Base-by-base conservation (phyloP, 1,140 invertebrate species). In the Ctenoplectra terminalis region DNA sequence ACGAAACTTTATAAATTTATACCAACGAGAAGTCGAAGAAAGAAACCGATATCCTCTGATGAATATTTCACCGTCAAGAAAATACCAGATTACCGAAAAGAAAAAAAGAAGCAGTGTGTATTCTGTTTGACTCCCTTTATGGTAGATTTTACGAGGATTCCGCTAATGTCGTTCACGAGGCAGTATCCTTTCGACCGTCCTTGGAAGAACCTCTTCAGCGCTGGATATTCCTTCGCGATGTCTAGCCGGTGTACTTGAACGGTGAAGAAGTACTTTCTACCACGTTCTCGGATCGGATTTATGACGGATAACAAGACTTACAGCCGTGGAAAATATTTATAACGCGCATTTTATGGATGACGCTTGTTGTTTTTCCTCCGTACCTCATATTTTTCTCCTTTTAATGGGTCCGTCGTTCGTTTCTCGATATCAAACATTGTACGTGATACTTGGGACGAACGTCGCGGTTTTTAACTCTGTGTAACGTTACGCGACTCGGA, bases 111-210 rank as follows among this genome's bases (percentile, higher is more conserved):
- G 17, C 20, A 8, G 37, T 56, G n/a, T n/a, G n/a, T 40, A 63
- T 72, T 61, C 34, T 37, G 43, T 58, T 71, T 40, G 34, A 61
- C 29, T 73, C 43, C 29, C 17, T 58, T 63, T 54, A 56, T 29
- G n/a, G 43, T 54, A 83, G 77, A 84, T 88, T 91, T 89, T 86
- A 88, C 85, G 78, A 85, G 77, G 87, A 87, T 86, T 88, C 85
- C 73, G 74, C 85, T 91, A 90, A 91, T 90, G 63, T 78, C 50
- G 67, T 75, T 50, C 46, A 71, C 34, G n/a, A 60, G 56, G 20
- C 40, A 60, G 71, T 37, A 63, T 48, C 72, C 20, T 37, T 50
- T 26, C 63, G 29, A 61, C 72, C 70, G 61, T 31, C 64, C 69
- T 50, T 37, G 37, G 66, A 60, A 34, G 48, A 78, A 63, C 54